Base-by-base conservation (phyloP, 30 jellyfish, hydroid and myxozoan genomes). In the Aurelia sp. region DNA sequence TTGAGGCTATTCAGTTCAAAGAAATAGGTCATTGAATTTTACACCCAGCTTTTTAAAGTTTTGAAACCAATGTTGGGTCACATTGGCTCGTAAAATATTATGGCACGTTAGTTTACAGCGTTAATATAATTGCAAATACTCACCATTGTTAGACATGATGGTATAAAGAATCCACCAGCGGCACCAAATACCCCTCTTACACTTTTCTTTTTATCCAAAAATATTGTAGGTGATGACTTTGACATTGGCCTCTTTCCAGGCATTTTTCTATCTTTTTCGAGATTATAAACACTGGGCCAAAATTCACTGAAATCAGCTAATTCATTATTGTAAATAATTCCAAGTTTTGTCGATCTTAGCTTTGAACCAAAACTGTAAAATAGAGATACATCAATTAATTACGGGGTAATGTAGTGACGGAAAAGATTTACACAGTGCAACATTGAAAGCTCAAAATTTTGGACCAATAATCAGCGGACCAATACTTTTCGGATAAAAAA, bases 221-320 rank as follows among this genome's bases (percentile, higher is more conserved):
- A 89, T 21, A 96, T 96, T 6, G 88, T 84, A 51, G 99, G 99
- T 17, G 96, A 90, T 55, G 93, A 84, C 21, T 74, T 96, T 16
- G 99, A 96, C 96, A 91, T 88, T 35, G 99, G 99, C 52, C 98
- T 65, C 71, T 96, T 96, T 41, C 98, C 99, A 6, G 98, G 98
- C 3, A 71, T 71, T 66, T 96, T 96, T 59, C 68, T 66, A 70
- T 96, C 99, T 53, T 73, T 76, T 58, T 92, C 90, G 11, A 90
- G 76, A 50, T 96, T 90, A 89, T 96, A 96, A 48, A 96, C 98
- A 31, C 82, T 79, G 8, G 98, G 99, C 99, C 99, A 96, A 70
- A 90, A 96, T 65, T 90, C 99, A 77, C 97, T 86, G 79, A 96
- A 96, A 64, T 96, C 99, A 5, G 99, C 98, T 71, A 96, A 71